These are phyloP conservation scores for Cynopterus brachyotis DNA, from an alignment of 2,113 vertebrate species.

Conservation along the genomic window DNA sequence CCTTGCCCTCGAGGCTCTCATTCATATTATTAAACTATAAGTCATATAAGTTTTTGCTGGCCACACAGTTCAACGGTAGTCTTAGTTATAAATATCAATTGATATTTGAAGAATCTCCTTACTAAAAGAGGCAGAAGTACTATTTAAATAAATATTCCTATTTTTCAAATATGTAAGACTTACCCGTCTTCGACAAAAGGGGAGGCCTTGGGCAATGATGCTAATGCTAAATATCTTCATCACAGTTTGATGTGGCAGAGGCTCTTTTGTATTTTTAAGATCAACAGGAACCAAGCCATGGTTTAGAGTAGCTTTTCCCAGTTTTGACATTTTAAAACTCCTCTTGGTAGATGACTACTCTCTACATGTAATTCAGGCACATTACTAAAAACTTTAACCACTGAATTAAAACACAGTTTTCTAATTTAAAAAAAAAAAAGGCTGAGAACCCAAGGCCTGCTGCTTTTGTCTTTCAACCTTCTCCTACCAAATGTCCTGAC, in stretches of 20 bases:
- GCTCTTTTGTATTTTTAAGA: constrained; percentile 88
- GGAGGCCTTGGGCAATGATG: constrained; percentile 96
- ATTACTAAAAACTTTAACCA: constrained; percentile 81
- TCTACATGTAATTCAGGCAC: constrained; percentile 87
- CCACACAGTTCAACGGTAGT: background rate
- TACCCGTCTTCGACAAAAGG: constrained; percentile 97
- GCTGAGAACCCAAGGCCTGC: constrained; percentile 76
- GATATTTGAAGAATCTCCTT: constrained; percentile 15
- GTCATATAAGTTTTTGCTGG: background rate
- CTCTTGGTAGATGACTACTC: constrained; percentile 74
- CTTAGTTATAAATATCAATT: constrained; percentile 18
- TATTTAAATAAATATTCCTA: constrained; percentile 42
- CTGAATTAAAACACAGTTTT: constrained; percentile 54
- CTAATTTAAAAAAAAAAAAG: constrained; percentile 19
- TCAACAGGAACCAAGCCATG: constrained; percentile 89
- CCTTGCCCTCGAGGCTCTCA: background rate
- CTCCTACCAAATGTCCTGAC: constrained; percentile 84
- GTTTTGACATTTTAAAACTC: constrained; percentile 90
- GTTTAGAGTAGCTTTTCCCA: constrained; percentile 85
- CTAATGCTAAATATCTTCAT: constrained; percentile 99
- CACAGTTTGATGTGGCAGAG: constrained; percentile 92
- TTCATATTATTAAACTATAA: background rate
- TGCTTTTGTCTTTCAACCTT: constrained; percentile 86
- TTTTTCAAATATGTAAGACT: constrained; percentile 79
- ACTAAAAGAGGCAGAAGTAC: background rate